Conservation (phyloP, 2,888 invertebrate species). For the Nudaria mundana region DNA sequence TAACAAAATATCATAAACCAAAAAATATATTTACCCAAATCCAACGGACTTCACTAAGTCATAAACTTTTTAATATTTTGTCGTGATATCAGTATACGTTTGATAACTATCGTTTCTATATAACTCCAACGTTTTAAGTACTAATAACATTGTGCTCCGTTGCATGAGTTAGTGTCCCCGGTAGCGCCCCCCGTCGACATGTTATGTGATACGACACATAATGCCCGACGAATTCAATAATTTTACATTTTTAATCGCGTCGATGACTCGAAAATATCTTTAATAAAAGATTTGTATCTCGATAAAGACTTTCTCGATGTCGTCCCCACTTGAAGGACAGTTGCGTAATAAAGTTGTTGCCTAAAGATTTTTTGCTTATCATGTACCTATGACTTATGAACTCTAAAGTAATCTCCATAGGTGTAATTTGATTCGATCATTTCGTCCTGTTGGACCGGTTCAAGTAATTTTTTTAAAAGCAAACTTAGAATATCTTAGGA, state of each 20-base stretch:
- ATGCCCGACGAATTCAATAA: constrained; percentile 52
- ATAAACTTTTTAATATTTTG: constrained; percentile 50
- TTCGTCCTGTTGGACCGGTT: too few species aligned
- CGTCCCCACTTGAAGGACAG: constrained; percentile 14
- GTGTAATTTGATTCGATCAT: too few species aligned
- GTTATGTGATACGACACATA: constrained; percentile 69
- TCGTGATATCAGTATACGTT: constrained; percentile 54
- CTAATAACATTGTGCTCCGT: constrained; percentile 51
- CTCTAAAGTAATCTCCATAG: too few species aligned
- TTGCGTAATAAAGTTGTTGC: constrained; percentile 4
- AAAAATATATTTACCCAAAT: not conserved
- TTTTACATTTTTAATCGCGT: constrained; percentile 36
- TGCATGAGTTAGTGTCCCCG: constrained; percentile 56
- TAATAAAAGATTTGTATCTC: constrained; percentile 28
- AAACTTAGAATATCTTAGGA: too few species aligned
- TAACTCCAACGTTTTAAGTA: constrained; percentile 65
- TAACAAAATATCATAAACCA: not conserved
- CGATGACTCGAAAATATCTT: constrained; percentile 31
- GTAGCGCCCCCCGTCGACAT: constrained; percentile 72
- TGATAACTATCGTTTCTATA: constrained; percentile 66
- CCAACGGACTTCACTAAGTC: constrained; percentile 39
- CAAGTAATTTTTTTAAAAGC: too few species aligned
- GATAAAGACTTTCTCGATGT: constrained; percentile 27
- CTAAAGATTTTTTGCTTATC: constrained; percentile 1
- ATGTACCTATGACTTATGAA: too few species aligned